phyloP scores from a whole-genome alignment of 2,888 invertebrate species.

The Plebejus anna region DNA sequence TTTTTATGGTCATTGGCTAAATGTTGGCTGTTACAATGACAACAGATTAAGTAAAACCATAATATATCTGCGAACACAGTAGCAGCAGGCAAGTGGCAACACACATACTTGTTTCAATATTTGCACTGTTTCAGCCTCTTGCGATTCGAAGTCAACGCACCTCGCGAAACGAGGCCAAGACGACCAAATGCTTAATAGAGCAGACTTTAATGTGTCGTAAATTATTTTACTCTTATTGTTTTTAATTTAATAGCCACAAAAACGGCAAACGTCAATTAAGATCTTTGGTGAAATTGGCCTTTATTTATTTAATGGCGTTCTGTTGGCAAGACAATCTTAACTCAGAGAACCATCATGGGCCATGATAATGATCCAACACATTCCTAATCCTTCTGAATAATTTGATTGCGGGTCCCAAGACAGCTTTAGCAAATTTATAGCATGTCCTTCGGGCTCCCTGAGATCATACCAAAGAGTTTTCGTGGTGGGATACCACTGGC shows the following conservation, averaged over 20 bases:
- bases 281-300: background rate
- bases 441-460: too few species aligned
- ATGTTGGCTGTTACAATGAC: background rate
- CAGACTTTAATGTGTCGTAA: constrained; percentile 19
- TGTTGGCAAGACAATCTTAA: too few species aligned
- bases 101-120: constrained; percentile 9
- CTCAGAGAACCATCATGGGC: too few species aligned
- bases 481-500: too few species aligned
- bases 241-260: background rate
- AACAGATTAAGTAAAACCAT: background rate
- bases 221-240: constrained; percentile 19
- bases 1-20: background rate
- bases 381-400: too few species aligned
- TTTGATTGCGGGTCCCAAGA: too few species aligned
- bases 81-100: background rate
- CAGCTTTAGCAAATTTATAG: too few species aligned
- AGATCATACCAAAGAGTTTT: too few species aligned
- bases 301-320: background rate
- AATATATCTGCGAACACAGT: background rate
- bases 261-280: background rate
- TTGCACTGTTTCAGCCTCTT: constrained; percentile 19
- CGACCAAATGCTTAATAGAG: constrained; percentile 14
- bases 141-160: constrained; percentile 19
- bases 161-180: constrained; percentile 17
- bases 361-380: too few species aligned